phyloP scores from a whole-genome alignment of 2,113 vertebrate genomes.

The Hippocampus zosterae region DNA sequence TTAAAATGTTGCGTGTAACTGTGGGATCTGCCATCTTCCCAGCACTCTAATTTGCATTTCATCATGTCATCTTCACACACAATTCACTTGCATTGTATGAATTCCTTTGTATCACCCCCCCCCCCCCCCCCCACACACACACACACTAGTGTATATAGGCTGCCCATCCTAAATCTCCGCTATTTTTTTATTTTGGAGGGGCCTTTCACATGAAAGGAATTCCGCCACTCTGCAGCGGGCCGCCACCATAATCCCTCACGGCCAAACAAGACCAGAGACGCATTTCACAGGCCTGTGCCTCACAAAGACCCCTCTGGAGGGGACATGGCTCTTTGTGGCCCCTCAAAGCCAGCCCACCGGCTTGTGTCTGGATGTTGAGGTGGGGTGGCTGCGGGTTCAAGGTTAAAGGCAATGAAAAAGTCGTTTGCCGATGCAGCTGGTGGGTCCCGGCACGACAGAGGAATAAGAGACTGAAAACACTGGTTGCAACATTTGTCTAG shows the following conservation, averaged over 20 bases:
- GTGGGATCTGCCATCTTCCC: not conserved
- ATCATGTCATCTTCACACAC: not conserved
- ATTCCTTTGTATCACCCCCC: not conserved
- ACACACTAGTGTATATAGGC: not conserved
- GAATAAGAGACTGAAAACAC: not conserved
- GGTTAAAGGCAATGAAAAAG: conserved; percentile 48
- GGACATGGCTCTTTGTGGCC: conserved; percentile 39
- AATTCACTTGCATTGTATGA: not conserved
- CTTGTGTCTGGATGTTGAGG: conserved; percentile 40
- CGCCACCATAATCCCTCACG: conserved; percentile 56
- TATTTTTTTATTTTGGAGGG: not conserved
- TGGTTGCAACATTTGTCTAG: not conserved
- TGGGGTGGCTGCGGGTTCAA: conserved; percentile 35
- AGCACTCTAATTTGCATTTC: not conserved
- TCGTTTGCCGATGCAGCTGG: conserved; percentile 19
- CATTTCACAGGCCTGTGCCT: conserved; percentile 62
- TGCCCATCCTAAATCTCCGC: conserved; percentile 4
- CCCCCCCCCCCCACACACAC: too few species aligned
- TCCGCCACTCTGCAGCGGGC: conserved; percentile 15
- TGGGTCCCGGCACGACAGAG: conserved; percentile 8
- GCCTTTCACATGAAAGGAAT: conserved; percentile 2
- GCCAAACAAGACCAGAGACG: conserved; percentile 59
- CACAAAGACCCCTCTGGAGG: conserved; percentile 51
- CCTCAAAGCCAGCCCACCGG: not conserved
- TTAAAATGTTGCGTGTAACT: not conserved